phyloP scores from a whole-genome alignment of 2,888 invertebrate genomes.

The Lasiommata megera region DNA sequence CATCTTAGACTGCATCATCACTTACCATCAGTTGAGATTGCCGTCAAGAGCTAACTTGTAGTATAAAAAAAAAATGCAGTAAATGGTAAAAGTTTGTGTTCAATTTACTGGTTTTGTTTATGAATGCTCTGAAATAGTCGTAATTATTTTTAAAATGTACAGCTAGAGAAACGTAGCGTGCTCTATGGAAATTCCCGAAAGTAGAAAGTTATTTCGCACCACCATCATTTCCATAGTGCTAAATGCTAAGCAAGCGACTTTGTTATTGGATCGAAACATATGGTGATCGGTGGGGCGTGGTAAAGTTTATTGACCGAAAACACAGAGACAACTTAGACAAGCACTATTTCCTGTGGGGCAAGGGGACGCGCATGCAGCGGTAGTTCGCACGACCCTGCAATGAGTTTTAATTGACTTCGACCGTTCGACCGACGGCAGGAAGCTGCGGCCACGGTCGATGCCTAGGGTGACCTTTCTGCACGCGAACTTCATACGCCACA shows the following conservation, averaged over 20 bases:
- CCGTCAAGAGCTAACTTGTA: no score
- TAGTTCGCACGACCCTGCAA: conserved; percentile 76
- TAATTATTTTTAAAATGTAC: neutral
- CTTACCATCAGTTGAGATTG: no score
- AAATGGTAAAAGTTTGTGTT: no score
- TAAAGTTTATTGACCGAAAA: conserved; percentile 58
- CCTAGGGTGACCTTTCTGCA: conserved; percentile 60
- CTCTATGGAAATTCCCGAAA: neutral
- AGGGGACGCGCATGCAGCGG: conserved; percentile 41
- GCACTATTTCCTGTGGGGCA: conserved; percentile 67
- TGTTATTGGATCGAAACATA: neutral
- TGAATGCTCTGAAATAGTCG: no score
- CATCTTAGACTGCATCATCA: no score
- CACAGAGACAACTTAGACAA: conserved; percentile 55
- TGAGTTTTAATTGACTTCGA: conserved; percentile 74
- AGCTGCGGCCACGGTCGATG: conserved; percentile 58
- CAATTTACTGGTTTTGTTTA: no score
- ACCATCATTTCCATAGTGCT: neutral
- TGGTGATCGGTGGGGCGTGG: conserved; percentile 15
- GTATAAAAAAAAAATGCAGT: no score
- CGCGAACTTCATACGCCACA: conserved; percentile 29
- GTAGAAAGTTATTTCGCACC: neutral
- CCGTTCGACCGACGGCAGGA: conserved; percentile 56
- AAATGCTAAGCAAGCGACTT: neutral
- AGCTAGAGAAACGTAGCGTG: neutral